Evolutionary conservation across 1,140 invertebrate species (phyloP), one percentile per base, ranked within the genome.

Genomic region (Drosophila busckii): DNA sequence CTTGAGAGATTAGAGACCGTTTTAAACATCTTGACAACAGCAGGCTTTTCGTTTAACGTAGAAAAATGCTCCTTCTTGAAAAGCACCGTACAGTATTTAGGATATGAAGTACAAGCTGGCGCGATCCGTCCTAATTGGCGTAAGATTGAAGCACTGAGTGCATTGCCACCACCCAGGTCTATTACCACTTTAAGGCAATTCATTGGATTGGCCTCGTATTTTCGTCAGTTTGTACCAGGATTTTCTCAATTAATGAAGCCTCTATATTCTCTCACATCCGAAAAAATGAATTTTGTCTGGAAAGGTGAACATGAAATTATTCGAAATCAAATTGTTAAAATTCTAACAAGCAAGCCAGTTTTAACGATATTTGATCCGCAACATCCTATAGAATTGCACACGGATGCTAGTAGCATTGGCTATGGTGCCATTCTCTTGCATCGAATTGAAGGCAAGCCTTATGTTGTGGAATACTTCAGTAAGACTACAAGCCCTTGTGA

Each of bases 21-120:
- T 9, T 44, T 44, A 12, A 44, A 44, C 6, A 10, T 44, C 31
- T 23, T 44, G 15, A 44, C 15, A 6, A 26, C 16, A 9, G n/a
- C 26, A 10, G 41, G 41, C 7, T 44, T 44, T 44, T 31, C 23
- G 16, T 22, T 44, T 19, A 44, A 13, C 13, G 25, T 29, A 4
- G 16, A n/a, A 44, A 44, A 44, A 29, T 44, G 25, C 10, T 31
- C 15, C 3, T 44, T 44, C 31, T 4, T 31, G 26, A 31, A 26
- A 10, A 8, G 10, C 2, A 12, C 41, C 7, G 41, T 31, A 7
- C 26, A 44, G 9, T 44, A 44, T 44, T 28, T 44, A 8, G 41
- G 26, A 4, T 31, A 29, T 19, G 28, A 44, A 28, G 25, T 44
- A 44, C 23, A 40, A n/a, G 17, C 13, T 15, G 34, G 13, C 29